Evolutionary conservation across 2,113 vertebrate genomes (phyloP), one percentile per base, ranked within the genome.

Genomic region (Lophius piscatorius): DNA sequence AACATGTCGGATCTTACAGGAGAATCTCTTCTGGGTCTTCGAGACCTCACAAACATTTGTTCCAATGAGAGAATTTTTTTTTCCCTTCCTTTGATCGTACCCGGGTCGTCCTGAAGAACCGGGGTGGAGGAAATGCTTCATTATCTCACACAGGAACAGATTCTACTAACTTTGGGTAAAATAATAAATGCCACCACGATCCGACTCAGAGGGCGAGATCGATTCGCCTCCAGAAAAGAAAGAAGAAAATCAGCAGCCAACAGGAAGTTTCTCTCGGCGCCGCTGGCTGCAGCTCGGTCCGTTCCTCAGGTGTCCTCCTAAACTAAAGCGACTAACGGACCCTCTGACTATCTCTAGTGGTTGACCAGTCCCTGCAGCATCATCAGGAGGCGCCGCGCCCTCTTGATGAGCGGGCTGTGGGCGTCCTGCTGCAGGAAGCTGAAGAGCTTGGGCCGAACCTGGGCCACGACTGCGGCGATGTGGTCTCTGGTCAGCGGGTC

Each of bases 401-500:
- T 88, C 86, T 95, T 98, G 89, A 91, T 85, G 50, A 97, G 85
- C 0, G 90, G 89, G 76, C 92, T 93, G 86, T 95, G 94, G 33
- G 93, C 91, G 36, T 99, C 97, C 47, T 93, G 93, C 88, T 98
- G 97, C 22, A 99, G 85, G 89, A 97, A 99, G 80, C 94, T 82
- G 58, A 93, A 94, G 56, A 99, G 92, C 89, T 97, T 98, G 71
- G 95, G 96, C 45, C 94, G 89, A 52, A 99, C 94, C 87, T 98
- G 96, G 71, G 90, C 82, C 91, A 98, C 87, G 63, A 99, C 94
- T 0, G 94, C 93, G 9, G 95, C 90, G 95, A 98, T 97, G 91
- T 99, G 97, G 90, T 99, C 97, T 47, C 94, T 84, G 22, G 95
- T 98, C 81, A 98, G 93, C 17, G 97, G 96, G 84, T 99, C 95